These are phyloP conservation scores for Alligator mississippiensis DNA, from an alignment of 2,113 vertebrate species.

Conservation along the genomic window DNA sequence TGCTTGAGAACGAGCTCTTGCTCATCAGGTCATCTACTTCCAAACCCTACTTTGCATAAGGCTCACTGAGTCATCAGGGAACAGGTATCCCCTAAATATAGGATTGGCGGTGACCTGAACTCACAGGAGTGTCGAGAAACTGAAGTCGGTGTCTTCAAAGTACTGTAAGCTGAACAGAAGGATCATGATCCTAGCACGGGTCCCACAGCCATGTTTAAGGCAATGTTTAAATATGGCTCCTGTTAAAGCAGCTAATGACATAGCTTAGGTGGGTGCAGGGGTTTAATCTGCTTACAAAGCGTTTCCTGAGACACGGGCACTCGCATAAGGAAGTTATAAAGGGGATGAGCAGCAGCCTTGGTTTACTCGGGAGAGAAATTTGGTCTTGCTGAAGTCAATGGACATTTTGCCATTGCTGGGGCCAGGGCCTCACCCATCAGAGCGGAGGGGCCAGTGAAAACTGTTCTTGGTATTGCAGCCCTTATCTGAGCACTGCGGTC, in stretches of 20 bases:
- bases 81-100: not conserved
- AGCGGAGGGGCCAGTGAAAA: not conserved
- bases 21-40: not conserved
- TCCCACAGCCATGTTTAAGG: not conserved
- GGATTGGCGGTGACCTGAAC: not conserved
- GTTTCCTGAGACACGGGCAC: not conserved
- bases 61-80: not conserved
- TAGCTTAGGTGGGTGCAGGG: not conserved
- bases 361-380: not conserved
- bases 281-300: not conserved
- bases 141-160: not conserved
- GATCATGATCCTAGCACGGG: not conserved
- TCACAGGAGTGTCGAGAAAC: not conserved
- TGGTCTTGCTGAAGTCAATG: not conserved
- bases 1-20: not conserved
- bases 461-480: not conserved
- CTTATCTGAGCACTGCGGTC: not conserved
- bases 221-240: not conserved
- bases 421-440: not conserved
- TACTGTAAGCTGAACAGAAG: not conserved
- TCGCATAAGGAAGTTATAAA: not conserved
- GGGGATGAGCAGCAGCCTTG: not conserved
- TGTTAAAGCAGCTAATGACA: not conserved
- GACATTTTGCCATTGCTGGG: not conserved
- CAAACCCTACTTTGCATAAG: not conserved